Conservation (phyloP, 2,113 vertebrate genomes). For the Mormyrus iriodes region DNA sequence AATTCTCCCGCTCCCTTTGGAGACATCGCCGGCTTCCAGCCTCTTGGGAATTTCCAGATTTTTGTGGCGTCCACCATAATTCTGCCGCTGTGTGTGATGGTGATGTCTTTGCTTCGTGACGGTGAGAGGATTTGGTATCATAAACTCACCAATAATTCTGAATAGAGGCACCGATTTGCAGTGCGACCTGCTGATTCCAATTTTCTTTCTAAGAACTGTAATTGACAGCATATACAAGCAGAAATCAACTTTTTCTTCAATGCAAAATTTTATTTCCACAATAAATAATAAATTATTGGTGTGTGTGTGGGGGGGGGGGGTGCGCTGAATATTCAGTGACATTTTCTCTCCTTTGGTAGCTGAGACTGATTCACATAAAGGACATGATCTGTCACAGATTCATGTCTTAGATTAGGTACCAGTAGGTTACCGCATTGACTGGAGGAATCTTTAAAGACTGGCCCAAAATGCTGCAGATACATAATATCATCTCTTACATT, state of each 20-base stretch:
- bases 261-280: no score
- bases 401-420: neutral
- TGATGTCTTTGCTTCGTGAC: neutral
- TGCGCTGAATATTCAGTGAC: no score
- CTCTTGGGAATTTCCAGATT: neutral
- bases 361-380: conserved; percentile 6
- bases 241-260: no score
- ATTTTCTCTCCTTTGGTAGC: neutral
- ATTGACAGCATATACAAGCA: no score
- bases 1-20: neutral
- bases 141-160: neutral
- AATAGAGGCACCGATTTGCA: no score
- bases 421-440: neutral
- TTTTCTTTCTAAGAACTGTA: no score
- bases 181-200: no score
- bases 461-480: neutral
- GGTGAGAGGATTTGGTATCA: neutral
- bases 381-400: conserved; percentile 13
- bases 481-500: no score
- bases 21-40: neutral
- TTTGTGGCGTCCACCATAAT: neutral
- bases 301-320: neutral
- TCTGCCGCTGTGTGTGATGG: neutral
- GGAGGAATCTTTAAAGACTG: neutral
- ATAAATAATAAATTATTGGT: no score